A percentile compares a stretch with the other conserved stretches of the same genome.
Conservation (phyloP, 1,140 invertebrate species). For the Littorina saxatilis region DNA sequence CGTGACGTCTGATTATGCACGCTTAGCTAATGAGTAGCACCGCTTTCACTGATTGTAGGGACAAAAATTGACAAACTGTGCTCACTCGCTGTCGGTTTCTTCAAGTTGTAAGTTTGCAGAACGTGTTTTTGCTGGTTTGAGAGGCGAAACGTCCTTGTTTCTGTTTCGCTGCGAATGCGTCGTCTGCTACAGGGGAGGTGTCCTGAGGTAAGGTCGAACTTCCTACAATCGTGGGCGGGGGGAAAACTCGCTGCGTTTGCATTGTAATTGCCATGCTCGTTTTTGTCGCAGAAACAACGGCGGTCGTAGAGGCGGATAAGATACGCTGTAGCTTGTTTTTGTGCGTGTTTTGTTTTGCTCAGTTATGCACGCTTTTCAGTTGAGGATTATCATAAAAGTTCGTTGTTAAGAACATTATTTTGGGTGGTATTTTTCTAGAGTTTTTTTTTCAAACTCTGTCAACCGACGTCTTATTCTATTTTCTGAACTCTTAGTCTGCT, state of each 20-base stretch:
- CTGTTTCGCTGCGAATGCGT: background rate
- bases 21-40: constrained; percentile 13
- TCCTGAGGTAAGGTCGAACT: background rate
- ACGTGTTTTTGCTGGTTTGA: background rate
- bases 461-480: too few relatives aligned
- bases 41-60: background rate
- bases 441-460: too few relatives aligned
- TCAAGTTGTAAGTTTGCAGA: background rate
- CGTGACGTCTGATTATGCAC: constrained; percentile 22
- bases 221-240: background rate
- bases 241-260: background rate
- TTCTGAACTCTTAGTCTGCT: too few relatives aligned
- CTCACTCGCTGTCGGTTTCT: background rate
- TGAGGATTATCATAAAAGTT: too few relatives aligned
- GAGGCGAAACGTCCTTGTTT: background rate
- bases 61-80: background rate
- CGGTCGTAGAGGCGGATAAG: too few relatives aligned
- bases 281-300: background rate
- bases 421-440: too few relatives aligned
- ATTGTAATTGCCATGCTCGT: background rate
- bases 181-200: background rate
- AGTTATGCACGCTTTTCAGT: too few relatives aligned
- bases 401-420: too few relatives aligned
- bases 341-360: background rate
- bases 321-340: background rate